Evolutionary conservation across 1,140 invertebrate genomes (phyloP), one percentile per base, ranked within the genome.

Genomic region (Maniola jurtina): DNA sequence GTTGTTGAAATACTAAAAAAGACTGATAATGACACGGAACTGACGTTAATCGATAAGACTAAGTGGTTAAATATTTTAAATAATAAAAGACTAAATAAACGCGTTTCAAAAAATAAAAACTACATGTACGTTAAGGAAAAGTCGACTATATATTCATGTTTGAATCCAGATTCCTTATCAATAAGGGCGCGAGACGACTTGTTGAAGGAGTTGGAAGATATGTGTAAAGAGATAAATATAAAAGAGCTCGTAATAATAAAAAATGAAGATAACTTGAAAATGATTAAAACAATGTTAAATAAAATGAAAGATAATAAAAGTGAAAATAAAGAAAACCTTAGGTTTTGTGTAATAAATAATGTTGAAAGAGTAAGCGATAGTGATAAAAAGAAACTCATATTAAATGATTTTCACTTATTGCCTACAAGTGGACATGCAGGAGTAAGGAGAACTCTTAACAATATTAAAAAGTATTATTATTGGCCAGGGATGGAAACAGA

Each of bases 401-500:
- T 72, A 54, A 61, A 72, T 62, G 66, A 72, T 48, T 71, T 57
- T 45, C 65, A 68, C 62, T 52, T 71, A 58, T 34, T 64, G 11
- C 61, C 64, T 3, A 58, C 52, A 8, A 63, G 52, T 55, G 66
- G 70, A 8, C 66, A 72, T 38, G 59, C 59, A 13, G 66, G 70
- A 11, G 33, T 68, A n/a, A 10, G 70, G 0, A 50, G 58, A 45
- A 68, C 66, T 57, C 11, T 50, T 0, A 71, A 68, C 54, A 71
- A 60, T 61, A 71, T 71, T 48, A 71, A 68, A 58, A 67, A 42
- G 33, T 40, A 55, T 40, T 71, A 50, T 58, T 71, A 61, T 38
- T 68, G 70, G 70, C 59, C 70, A 56, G 15, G 34, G n/a, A 13
- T 68, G 16, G 57, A 68, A 14, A 52, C 64, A 14, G 61, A 71